Evolutionary conservation across 2,888 invertebrate genomes (phyloP), one percentile per base, ranked within the genome.

Genomic region (Hylaea fasciaria): DNA sequence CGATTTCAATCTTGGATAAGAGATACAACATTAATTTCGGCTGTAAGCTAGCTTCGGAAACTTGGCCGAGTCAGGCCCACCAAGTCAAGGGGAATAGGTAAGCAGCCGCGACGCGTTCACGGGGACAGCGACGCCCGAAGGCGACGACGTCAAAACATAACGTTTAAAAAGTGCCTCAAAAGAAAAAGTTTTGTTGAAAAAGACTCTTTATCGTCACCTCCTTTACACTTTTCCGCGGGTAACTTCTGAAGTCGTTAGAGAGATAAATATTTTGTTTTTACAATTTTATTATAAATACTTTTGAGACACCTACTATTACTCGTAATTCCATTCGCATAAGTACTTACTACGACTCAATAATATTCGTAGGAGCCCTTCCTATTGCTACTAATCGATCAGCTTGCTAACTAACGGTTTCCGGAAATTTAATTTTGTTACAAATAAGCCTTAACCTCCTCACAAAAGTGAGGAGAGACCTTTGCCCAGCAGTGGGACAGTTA

Each of bases 31-130:
- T n/a, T n/a, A n/a, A n/a, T n/a, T n/a, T n/a, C 28, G n/a, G n/a
- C n/a, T n/a, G n/a, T n/a, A 32, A 32, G 32, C 62, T 64, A 64
- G 35, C 64, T 69, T 60, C 63, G 70, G 70, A 71, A 76, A 72
- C 59, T 66, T 46, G 57, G 47, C 57, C 51, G 57, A 60, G 46
- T 51, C n/a, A 29, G 29, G 43, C 65, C 66, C 53, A 64, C 65
- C 66, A 54, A 64, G 61, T 74, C 76, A 85, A 83, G 76, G 81
- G 72, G 85, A 86, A 86, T 85, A 84, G 82, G 82, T 82, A 81
- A 85, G 81, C 54, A 73, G 65, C 65, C 67, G 69, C 72, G 69
- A 73, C 77, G 73, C 77, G 69, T 76, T 79, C 73, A 75, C 65
- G 65, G 59, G 57, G 69, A 65, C 68, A 71, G 56, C 29, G 71